These are phyloP conservation scores for Heteromormyrus szaboi DNA, from an alignment of 2,797 vertebrate species.

Conservation along the genomic window DNA sequence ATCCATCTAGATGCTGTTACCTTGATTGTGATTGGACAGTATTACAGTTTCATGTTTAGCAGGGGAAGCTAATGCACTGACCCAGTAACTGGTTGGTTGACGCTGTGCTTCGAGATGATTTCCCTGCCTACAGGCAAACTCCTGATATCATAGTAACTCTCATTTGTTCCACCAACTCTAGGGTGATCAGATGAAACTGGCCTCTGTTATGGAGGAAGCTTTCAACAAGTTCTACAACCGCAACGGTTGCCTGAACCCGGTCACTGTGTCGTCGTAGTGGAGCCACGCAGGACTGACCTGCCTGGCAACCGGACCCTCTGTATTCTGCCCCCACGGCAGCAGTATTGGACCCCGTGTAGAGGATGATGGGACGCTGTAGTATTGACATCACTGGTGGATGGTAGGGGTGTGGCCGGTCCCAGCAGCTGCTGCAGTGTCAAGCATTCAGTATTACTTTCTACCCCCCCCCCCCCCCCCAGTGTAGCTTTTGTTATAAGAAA, in stretches of 20 bases:
- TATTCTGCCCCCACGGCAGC: neutral
- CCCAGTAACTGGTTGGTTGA: neutral
- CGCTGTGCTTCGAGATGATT: neutral
- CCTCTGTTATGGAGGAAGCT: constrained; percentile 70
- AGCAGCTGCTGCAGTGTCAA: neutral
- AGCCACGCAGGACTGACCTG: neutral
- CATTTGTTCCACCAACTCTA: constrained; percentile 26
- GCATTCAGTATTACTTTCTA: neutral
- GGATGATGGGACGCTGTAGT: neutral
- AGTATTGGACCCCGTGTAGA: neutral
- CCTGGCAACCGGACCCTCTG: neutral
- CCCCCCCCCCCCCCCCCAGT: neutral
- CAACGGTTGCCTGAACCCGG: constrained; percentile 60
- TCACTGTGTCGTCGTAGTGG: constrained; percentile 69
- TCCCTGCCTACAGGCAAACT: neutral
- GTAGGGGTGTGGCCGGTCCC: neutral
- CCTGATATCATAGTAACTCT: neutral
- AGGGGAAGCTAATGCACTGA: neutral
- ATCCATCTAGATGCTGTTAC: neutral
- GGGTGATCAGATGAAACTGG: constrained; percentile 68
- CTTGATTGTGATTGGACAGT: neutral
- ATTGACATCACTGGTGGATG: neutral
- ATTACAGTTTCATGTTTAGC: neutral
- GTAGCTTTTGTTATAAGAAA: constrained; percentile 12
- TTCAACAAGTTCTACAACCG: constrained; percentile 71